phyloP scores from a whole-genome alignment of 2,888 invertebrate species.

The Chelonus formosanus region DNA sequence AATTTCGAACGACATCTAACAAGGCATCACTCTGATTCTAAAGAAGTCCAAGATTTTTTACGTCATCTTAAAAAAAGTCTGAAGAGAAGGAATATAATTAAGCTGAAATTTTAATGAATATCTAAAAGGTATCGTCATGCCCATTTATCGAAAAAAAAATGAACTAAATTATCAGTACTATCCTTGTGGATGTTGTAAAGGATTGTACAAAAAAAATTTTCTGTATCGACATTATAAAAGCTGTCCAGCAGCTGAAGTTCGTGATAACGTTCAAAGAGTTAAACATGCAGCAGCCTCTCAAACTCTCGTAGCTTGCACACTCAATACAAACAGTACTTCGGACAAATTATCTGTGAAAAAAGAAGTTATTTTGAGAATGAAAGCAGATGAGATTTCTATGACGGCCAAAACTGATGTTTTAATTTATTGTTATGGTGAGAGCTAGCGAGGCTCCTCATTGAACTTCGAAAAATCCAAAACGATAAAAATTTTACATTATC shows the following conservation, averaged over 20 bases:
- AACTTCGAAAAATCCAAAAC: constrained; percentile 2
- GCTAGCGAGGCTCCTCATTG: constrained; percentile 9
- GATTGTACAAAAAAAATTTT: too few relatives aligned
- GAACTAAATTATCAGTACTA: too few relatives aligned
- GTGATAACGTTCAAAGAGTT: neutral
- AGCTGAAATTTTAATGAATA: too few relatives aligned
- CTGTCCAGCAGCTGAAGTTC: neutral
- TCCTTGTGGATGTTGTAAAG: too few relatives aligned
- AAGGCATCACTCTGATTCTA: too few relatives aligned
- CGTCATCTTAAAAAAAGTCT: too few relatives aligned
- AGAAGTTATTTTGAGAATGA: constrained; percentile 12
- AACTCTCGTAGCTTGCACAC: constrained; percentile 7
- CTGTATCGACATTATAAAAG: constrained; percentile 14
- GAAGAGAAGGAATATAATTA: too few relatives aligned
- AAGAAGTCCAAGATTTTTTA: too few relatives aligned
- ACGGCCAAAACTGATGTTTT: constrained; percentile 7
- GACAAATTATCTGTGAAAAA: constrained; percentile 6
- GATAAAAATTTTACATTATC: constrained; percentile 4
- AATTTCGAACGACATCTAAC: too few relatives aligned
- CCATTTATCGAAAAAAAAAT: too few relatives aligned
- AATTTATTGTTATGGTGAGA: constrained; percentile 3
- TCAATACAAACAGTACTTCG: neutral
- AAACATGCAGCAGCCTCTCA: constrained; percentile 8
- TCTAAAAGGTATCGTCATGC: too few relatives aligned
- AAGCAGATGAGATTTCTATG: constrained; percentile 1